Base-by-base conservation (phyloP, 23 tunicate genomes). In the Clavelina lepadiformis region DNA sequence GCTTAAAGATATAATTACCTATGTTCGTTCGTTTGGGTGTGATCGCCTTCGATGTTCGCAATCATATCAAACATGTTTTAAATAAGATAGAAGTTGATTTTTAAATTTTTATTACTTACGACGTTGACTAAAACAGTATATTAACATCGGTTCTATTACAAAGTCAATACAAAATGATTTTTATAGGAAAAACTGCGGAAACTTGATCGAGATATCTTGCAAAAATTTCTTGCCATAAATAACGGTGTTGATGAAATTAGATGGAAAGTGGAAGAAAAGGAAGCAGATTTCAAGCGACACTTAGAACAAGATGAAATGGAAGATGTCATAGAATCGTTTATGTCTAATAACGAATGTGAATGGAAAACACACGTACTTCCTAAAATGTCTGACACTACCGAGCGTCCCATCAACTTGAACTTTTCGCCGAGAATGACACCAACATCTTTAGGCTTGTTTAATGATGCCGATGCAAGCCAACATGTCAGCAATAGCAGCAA, bases 131-230 rank as follows among this genome's bases (percentile, higher is more conserved):
- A n/a, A n/a, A n/a, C n/a, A n/a, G n/a, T n/a, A n/a, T n/a, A n/a
- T n/a, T n/a, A n/a, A n/a, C n/a, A n/a, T n/a, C n/a, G n/a, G n/a
- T n/a, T n/a, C n/a, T n/a, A n/a, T n/a, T n/a, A n/a, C n/a, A n/a
- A n/a, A n/a, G n/a, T n/a, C n/a, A n/a, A n/a, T n/a, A n/a, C n/a
- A 44, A 44, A 44, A 15, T 44, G 15, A 11, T 58, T 50, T 57
- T 74, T 81, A 22, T 66, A 83, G 92, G 68, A 75, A 75, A 63
- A 52, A 50, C 70, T 83, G 31, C 63, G 92, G 3, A 69, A 76
- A 38, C 76, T 83, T 59, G 92, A 83, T 45, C 67, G 77, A 38
- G 92, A 83, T 77, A 75, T 83, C 66, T 61, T 83, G 82, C 77
- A 72, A 29, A 75, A 86, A 31, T 86, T 78, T 35, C 44, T 78